Conservation (phyloP, 2,113 vertebrate genomes). For the Pipra filicauda region DNA sequence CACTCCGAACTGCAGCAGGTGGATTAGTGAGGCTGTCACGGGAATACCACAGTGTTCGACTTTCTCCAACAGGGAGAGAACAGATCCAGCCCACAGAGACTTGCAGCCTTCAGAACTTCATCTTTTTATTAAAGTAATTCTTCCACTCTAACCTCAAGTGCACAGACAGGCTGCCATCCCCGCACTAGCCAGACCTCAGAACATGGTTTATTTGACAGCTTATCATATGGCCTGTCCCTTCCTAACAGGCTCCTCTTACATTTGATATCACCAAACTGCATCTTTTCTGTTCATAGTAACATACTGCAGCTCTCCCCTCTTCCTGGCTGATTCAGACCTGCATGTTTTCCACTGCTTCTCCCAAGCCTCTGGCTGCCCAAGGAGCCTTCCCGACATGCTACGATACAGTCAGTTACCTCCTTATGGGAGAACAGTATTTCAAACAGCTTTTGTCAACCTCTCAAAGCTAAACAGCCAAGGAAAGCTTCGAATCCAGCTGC, state of each 20-base stretch:
- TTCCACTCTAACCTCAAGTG: background rate
- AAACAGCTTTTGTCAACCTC: background rate
- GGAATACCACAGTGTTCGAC: fast-evolving
- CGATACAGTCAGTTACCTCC: fast-evolving
- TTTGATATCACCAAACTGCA: background rate
- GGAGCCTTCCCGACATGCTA: background rate
- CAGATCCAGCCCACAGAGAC: background rate
- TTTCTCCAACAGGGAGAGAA: background rate
- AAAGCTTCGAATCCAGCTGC: background rate
- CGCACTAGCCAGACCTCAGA: background rate
- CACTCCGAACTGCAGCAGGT: background rate
- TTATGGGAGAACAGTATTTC: background rate
- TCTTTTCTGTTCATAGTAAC: background rate
- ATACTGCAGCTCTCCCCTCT: background rate
- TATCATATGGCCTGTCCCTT: background rate
- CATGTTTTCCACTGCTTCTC: background rate
- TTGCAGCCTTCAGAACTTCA: background rate
- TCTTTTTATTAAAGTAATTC: background rate
- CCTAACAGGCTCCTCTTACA: background rate
- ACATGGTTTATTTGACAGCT: background rate
- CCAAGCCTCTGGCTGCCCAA: background rate
- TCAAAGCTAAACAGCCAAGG: background rate
- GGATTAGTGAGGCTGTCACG: background rate
- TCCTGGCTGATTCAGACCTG: background rate
- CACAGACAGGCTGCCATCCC: background rate